phyloP scores from a whole-genome alignment of 2,797 vertebrate species.

The Morelia viridis region DNA sequence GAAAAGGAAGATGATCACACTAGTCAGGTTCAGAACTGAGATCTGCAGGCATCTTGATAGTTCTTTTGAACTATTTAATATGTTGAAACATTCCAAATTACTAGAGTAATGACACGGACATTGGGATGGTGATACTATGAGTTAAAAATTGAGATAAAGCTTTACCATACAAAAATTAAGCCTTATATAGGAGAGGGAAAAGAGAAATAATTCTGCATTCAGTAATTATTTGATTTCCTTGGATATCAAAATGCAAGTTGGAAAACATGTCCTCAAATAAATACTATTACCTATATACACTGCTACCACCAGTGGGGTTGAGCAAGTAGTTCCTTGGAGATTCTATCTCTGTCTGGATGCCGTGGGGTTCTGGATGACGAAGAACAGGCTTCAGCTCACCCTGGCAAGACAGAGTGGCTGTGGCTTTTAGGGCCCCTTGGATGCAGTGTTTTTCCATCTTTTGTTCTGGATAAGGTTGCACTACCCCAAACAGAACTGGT shows the following conservation, averaged over 20 bases:
- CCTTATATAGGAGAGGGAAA: not conserved
- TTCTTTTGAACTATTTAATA: not conserved
- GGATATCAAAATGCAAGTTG: not conserved
- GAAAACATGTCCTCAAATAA: not conserved
- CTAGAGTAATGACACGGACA: not conserved
- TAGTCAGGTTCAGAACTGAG: constrained; percentile 16
- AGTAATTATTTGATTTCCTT: not conserved
- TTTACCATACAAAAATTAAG: not conserved
- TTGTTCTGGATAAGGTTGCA: no score
- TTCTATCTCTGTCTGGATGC: no score
- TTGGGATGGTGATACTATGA: no score
- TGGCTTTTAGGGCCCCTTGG: no score
- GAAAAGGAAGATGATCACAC: no score
- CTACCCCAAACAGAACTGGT: no score
- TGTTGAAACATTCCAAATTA: not conserved
- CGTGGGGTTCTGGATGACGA: no score
- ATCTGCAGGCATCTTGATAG: not conserved
- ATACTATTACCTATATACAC: not conserved
- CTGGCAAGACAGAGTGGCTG: no score
- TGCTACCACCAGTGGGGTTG: no score
- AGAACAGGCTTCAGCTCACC: no score
- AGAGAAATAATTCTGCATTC: not conserved
- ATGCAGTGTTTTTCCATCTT: no score
- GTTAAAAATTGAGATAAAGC: not conserved
- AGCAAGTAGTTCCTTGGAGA: no score